phyloP scores from a whole-genome alignment of 2,797 vertebrate species.

The Melanotaenia maccullochi region DNA sequence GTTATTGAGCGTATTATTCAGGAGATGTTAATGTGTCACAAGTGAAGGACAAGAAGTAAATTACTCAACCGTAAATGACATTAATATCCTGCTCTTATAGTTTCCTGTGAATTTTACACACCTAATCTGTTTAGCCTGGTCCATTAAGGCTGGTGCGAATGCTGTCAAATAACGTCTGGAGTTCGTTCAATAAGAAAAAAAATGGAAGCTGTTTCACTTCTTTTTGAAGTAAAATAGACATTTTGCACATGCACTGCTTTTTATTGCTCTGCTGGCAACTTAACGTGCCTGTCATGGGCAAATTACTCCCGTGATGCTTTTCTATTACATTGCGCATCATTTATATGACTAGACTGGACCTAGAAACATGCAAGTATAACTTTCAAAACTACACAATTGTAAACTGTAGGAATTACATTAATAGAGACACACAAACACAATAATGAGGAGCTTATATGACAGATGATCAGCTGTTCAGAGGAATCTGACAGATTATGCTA shows the following conservation, averaged over 20 bases:
- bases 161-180: not conserved
- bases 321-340: not conserved
- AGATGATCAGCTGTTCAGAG: not conserved
- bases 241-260: not conserved
- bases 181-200: constrained; percentile 1
- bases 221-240: not conserved
- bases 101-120: constrained; percentile 15
- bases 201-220: not conserved
- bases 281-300: not conserved
- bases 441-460: not conserved
- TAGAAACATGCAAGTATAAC: too few relatives aligned
- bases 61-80: constrained; percentile 12
- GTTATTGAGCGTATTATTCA: constrained; percentile 29
- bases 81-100: constrained; percentile 7
- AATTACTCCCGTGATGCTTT: not conserved
- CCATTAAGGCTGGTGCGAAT: constrained; percentile 4
- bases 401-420: not conserved
- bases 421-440: too few relatives aligned
- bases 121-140: not conserved
- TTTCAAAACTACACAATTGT: not conserved
- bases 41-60: constrained; percentile 48
- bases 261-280: not conserved
- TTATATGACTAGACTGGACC: too few relatives aligned
- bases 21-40: constrained; percentile 26
- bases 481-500: not conserved